Conservation (phyloP, 1,140 invertebrate genomes). For the Heliconius congener region DNA sequence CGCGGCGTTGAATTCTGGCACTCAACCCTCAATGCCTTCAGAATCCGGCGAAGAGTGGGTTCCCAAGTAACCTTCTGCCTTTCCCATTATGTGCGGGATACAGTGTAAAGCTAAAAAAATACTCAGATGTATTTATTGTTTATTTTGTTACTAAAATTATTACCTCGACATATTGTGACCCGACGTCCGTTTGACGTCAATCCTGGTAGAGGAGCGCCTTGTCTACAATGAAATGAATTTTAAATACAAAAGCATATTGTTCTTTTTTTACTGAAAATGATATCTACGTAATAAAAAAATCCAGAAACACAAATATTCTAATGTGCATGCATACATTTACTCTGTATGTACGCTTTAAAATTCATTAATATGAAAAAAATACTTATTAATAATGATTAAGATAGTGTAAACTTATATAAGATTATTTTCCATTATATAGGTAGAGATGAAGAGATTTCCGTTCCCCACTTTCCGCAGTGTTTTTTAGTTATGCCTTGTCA, state of each 20-base stretch:
- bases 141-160: slow-evolving; percentile 18
- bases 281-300: too few relatives aligned
- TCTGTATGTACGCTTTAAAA: too few relatives aligned
- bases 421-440: neutral
- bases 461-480: neutral
- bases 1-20: too few relatives aligned
- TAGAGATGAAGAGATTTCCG: neutral
- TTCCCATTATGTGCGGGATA: too few relatives aligned
- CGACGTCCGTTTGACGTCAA: slow-evolving; percentile 89
- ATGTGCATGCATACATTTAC: too few relatives aligned
- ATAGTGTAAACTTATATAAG: neutral
- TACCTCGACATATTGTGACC: slow-evolving; percentile 83
- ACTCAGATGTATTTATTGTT: neutral
- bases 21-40: too few relatives aligned
- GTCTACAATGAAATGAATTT: slow-evolving; percentile 73
- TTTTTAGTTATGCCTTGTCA: too few relatives aligned
- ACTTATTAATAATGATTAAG: too few relatives aligned
- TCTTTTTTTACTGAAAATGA: neutral
- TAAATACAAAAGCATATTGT: neutral
- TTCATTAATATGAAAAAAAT: too few relatives aligned
- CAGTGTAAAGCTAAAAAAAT: neutral
- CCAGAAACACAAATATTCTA: too few relatives aligned
- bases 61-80: too few relatives aligned
- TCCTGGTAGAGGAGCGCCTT: slow-evolving; percentile 89
- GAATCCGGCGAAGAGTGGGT: too few relatives aligned